Evolutionary conservation across 2,113 vertebrate species (phyloP).

Genomic region (Cettia cetti): DNA sequence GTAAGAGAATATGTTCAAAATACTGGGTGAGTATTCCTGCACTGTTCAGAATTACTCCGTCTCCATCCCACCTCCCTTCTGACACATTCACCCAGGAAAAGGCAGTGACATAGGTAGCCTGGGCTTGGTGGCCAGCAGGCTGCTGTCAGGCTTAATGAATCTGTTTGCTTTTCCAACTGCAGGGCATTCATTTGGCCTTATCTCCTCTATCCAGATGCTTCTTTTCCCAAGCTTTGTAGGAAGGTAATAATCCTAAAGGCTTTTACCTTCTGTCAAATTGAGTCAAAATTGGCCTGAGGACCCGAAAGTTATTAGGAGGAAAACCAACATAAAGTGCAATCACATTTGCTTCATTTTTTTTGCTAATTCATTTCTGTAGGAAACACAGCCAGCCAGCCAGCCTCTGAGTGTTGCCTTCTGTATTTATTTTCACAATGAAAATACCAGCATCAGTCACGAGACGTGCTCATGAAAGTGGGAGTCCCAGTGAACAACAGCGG

Average conservation of each 20-base stretch:
- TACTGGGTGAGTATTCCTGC: neutral
- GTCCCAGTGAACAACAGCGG: neutral
- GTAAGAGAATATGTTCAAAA: neutral
- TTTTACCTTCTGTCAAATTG: slow-evolving; percentile 50
- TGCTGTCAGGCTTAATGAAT: neutral
- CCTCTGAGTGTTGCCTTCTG: neutral
- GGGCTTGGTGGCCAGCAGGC: neutral
- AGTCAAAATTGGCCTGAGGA: slow-evolving; percentile 20
- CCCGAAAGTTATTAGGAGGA: slow-evolving; percentile 24
- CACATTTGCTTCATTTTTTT: neutral
- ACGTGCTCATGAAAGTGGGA: rapidly evolving
- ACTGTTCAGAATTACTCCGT: rapidly evolving
- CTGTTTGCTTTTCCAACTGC: slow-evolving; percentile 2
- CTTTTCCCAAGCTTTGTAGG: slow-evolving; percentile 20
- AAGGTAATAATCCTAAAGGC: slow-evolving; percentile 19
- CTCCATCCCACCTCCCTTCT: neutral
- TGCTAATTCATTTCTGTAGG: neutral
- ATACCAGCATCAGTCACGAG: neutral
- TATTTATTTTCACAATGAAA: neutral
- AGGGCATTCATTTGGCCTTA: slow-evolving; percentile 17
- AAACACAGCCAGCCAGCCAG: neutral
- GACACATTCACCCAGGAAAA: neutral
- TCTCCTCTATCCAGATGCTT: slow-evolving; percentile 34
- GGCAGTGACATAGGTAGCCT: neutral
- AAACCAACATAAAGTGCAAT: slow-evolving; percentile 1